Base-by-base conservation (phyloP, 2,888 invertebrate genomes). In the Shargacucullia verbasci region DNA sequence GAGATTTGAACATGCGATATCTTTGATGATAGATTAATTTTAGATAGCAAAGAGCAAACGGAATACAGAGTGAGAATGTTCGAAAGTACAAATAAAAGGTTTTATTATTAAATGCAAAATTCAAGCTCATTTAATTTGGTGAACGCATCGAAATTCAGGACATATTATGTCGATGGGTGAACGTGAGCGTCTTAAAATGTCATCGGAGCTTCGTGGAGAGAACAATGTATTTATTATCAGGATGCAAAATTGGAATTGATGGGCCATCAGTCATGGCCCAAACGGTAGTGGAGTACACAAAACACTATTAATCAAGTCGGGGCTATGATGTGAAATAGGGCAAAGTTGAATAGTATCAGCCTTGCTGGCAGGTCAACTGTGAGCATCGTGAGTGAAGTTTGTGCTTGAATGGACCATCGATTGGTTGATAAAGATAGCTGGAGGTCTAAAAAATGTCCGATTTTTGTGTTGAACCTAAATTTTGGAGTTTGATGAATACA, bases 351-450 rank as follows among this genome's bases (percentile, higher is more conserved):
- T 49, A 20, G 27, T 37, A 47, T 29, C 37, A 34, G 1, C 39
- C 37, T 46, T 48, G 60, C 34, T 14, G 27, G 7, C 29, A 56
- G 56, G 64, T 66, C 66, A 63, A 27, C 64, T 48, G 70, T 56
- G 27, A 40, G 34, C 37, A 53, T 47, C 46, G 11, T 15, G 20
- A 44, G 25, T 27, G 34, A 15, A 29, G 29, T 45, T 46, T 29
- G 54, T 20, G 56, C 63, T 48, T 63, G 56, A 44, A 52, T 56
- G 34, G 44, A 31, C 15, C 37, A 69, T 38, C 2, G 50, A 50
- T 7, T 11, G 1, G 10, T 14, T 1, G 8, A 56, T 52, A 56
- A 50, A 39, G 9, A 15, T 15, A 11, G 12, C 14, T 27, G 13
- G 25, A 7, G 14, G 14, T 37, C 25, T 2, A 38, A 45, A 41